Evolutionary conservation across 2,888 invertebrate species (phyloP).

Genomic region (Drosophila parthenogenetica): DNA sequence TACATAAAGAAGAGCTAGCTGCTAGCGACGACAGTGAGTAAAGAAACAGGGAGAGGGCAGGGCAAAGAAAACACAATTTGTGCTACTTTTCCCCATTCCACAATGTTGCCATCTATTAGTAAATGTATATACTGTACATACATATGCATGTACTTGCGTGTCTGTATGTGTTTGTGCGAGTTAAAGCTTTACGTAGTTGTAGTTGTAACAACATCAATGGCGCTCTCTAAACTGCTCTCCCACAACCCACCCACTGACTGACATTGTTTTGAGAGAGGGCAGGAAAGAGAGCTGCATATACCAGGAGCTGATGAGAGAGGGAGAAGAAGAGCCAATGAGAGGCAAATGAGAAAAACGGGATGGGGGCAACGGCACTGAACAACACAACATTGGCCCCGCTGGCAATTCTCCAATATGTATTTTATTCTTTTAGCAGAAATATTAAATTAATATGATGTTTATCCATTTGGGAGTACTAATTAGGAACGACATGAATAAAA

Average conservation of each 20-base stretch:
- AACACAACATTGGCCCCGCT: conserved; percentile 46
- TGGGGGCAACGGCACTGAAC: conserved; percentile 57
- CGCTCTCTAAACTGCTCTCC: conserved; percentile 59
- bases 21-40: conserved; percentile 21
- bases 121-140: conserved; percentile 29
- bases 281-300: conserved; percentile 25
- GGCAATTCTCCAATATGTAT: conserved; percentile 46
- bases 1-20: conserved; percentile 33
- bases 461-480: conserved; percentile 50
- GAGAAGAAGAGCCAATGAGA: conserved; percentile 22
- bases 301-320: conserved; percentile 12
- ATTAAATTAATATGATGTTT: conserved; percentile 52
- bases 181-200: conserved; percentile 60
- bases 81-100: conserved; percentile 80
- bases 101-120: conserved; percentile 61
- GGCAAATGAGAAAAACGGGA: conserved; percentile 39
- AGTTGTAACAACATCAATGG: conserved; percentile 73
- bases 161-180: conserved; percentile 55
- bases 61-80: conserved; percentile 79
- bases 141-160: conserved; percentile 30
- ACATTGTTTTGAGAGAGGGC: conserved; percentile 47
- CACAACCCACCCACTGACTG: conserved; percentile 70
- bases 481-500: conserved; percentile 32
- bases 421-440: conserved; percentile 37
- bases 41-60: conserved; percentile 29